Base-by-base conservation (phyloP, 2,797 vertebrate genomes). In the Labeo calbasu region DNA sequence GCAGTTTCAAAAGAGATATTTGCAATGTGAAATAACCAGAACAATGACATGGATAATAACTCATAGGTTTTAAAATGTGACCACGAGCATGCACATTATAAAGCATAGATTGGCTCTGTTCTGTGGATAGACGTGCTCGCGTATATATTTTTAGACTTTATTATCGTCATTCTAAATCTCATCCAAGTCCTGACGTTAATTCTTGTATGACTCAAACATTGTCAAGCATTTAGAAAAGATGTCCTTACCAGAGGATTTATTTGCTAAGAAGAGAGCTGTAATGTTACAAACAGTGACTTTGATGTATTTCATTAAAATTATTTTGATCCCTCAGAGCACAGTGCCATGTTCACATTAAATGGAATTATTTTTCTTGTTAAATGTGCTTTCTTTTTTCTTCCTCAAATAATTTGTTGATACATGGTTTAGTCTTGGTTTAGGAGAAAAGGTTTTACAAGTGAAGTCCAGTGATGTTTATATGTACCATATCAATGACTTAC, bases 21-120 rank as follows among this genome's bases (percentile, higher is more conserved):
- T 65, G 21, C 57, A 48, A 15, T 50, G 15, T 50, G 75, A 77
- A 77, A 77, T 77, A 43, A 43, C 36, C 75, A 36, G 25, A 79
- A 70, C 10, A 57, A 59, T 9, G 79, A 40, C 36, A 59, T 48
- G 28, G 2, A 36, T 75, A 8, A 55, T 75, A 55, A 73, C 53
- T 53, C 25, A 73, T 53, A 15, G 10, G 12, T 36, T 73, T 53
- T 36, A 21, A 55, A 55, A n/a, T n/a, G 73, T 23, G 12, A 43
- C 21, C 55, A 23, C 15, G 28, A 23, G 12, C 43, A 59, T 59
- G 53, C 1, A 13, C 21, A 23, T 76, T 76, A 57, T 12, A 46
- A 48, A 23, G 5, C 5, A 36, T 43, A 23, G 7, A 59, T 15
- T 13, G n/a, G 36, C 55, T 77, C 73, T 46, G 55, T 46, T 59